phyloP scores from a whole-genome alignment of 2,797 vertebrate genomes.

The Tinamus major region DNA sequence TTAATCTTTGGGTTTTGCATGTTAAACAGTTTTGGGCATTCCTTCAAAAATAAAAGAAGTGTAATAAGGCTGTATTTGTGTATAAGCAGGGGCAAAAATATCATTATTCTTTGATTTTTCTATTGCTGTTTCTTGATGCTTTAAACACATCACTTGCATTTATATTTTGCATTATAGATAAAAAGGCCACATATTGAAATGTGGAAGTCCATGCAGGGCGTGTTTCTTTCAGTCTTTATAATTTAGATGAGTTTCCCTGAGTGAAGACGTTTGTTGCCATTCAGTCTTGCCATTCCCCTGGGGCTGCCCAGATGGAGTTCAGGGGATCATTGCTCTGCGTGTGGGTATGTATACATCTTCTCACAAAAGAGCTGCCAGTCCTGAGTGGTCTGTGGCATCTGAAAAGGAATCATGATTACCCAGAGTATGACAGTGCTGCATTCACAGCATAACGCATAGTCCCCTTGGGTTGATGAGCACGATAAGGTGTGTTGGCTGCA shows the following conservation, averaged over 20 bases:
- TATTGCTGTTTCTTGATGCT: not conserved
- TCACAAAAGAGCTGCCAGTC: conserved; percentile 34
- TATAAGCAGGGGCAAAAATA: not conserved
- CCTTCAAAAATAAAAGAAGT: not conserved
- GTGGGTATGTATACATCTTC: not conserved
- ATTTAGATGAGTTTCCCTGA: conserved; percentile 1
- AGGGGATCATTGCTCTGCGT: not conserved
- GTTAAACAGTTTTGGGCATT: not conserved
- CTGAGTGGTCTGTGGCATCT: conserved; percentile 12
- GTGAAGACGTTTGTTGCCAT: not conserved
- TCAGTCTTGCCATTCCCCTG: not conserved
- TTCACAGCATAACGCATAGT: not conserved
- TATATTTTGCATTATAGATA: not conserved
- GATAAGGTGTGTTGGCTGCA: not conserved
- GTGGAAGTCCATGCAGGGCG: not conserved
- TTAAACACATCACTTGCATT: not conserved
- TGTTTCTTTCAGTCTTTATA: not conserved
- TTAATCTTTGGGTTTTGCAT: not conserved
- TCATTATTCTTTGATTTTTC: not conserved
- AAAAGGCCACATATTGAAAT: not conserved
- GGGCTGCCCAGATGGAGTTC: not conserved
- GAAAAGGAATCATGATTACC: conserved; percentile 33
- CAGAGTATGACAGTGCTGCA: not conserved
- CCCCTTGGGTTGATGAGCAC: not conserved
- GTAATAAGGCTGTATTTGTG: not conserved